A percentile compares a stretch with the other conserved stretches of the same genome.
Conservation (phyloP, 2,888 invertebrate species). For the Syritta pipiens region DNA sequence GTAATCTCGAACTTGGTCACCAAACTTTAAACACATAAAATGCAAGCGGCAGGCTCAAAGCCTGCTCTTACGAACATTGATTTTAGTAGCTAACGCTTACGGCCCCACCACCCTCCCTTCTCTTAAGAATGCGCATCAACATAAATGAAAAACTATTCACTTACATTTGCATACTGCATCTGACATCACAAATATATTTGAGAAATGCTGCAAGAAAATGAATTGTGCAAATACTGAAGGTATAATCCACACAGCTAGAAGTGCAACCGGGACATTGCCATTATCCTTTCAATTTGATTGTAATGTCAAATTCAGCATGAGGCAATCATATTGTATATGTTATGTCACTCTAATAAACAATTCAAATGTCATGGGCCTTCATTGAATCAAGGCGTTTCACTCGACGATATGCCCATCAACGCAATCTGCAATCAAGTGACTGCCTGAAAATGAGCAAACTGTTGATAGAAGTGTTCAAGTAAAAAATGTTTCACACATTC, state of each 20-base stretch:
- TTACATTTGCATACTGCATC: constrained; percentile 63
- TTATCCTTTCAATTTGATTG: constrained; percentile 50
- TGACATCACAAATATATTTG: constrained; percentile 61
- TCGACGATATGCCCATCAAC: constrained; percentile 49
- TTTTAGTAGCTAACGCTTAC: too few species aligned
- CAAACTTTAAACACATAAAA: too few species aligned
- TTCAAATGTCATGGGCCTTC: constrained; percentile 11
- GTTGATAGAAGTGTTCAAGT: not conserved
- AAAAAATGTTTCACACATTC: constrained; percentile 30
- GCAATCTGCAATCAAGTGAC: constrained; percentile 39
- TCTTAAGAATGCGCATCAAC: constrained; percentile 49
- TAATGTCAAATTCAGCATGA: constrained; percentile 14
- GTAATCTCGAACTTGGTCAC: too few species aligned
- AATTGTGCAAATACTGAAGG: constrained; percentile 12
- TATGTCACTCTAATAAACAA: not conserved
- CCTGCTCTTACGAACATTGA: too few species aligned
- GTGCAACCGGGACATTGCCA: constrained; percentile 60
- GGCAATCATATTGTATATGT: not conserved
- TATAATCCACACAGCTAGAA: constrained; percentile 40
- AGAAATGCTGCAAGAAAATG: constrained; percentile 33
- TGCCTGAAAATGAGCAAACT: constrained; percentile 20
- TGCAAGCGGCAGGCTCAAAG: too few species aligned
- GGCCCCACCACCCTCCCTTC: too few species aligned
- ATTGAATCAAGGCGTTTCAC: constrained; percentile 42
- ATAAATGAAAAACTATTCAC: constrained; percentile 44